Evolutionary conservation across 2,113 vertebrate species (phyloP), one percentile per base, ranked within the genome.

Genomic region (Albula glossodonta): DNA sequence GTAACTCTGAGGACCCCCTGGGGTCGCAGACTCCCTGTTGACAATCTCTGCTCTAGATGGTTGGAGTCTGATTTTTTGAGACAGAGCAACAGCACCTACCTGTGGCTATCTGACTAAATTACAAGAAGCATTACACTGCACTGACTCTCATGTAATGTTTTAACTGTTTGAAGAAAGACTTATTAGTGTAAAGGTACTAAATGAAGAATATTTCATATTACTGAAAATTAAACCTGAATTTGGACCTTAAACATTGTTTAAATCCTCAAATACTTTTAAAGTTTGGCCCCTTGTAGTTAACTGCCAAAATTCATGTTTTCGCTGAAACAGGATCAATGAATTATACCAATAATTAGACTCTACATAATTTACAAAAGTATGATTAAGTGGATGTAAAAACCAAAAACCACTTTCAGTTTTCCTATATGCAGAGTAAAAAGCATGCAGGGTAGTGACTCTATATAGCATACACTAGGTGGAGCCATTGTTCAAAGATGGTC

Each of bases 381-480:
- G 19, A 66, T 66, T 66, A 15, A 66, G 60, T 66, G 60, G 17
- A 5, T 66, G 17, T 22, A 66, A 66, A 66, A 66, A 15, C 17
- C 22, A 22, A 15, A 66, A 22, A 66, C 17, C 17, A 1, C 19
- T 3, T 66, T 66, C 60, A 66, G 60, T 19, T 19, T 15, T 7
- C 60, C 60, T 22, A 66, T 66, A 66, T 9, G 2, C 17, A 7
- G 60, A 19, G 15, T 19, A 22, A 22, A 3, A 4, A 5, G 60
- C 9, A 31, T 4, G 10, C 25, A 60, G 53, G 22, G 22, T 10
- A 12, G 77, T 48, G 51, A 70, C 77, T 70, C 17, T 50, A 74
- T 41, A 2, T n/a, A 25, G 8, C 11, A 17, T 31, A 81, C 87
- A 85, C 83, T 85, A 87, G 87, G 60, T 80, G 70, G 87, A 78